A percentile compares a stretch with the other conserved stretches of the same genome.
These are phyloP conservation scores for Anguilla obscura DNA, from an alignment of 2,797 vertebrate species.

Conservation along the genomic window DNA sequence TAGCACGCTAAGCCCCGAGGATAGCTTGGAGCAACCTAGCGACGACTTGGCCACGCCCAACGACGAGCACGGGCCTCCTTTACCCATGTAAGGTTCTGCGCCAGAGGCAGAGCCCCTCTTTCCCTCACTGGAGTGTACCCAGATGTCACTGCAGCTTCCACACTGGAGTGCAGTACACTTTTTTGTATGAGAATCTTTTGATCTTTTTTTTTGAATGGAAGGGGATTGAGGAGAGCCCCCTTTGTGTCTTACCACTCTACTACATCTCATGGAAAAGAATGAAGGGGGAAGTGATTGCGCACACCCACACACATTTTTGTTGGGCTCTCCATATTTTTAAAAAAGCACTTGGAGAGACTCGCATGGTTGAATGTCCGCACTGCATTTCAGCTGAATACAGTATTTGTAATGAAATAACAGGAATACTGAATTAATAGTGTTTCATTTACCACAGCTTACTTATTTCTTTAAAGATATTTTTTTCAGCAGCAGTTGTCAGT, in stretches of 20 bases:
- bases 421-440: constrained; percentile 64
- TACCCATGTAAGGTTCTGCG: constrained; percentile 56
- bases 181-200: constrained; percentile 14
- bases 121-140: constrained; percentile 28
- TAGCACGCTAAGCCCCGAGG: constrained; percentile 73
- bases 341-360: not conserved
- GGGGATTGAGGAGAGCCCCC: not conserved
- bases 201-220: not conserved
- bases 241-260: not conserved
- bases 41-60: constrained; percentile 72
- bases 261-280: not conserved
- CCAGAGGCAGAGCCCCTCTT: constrained; percentile 8
- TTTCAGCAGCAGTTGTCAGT: constrained; percentile 57
- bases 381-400: not conserved
- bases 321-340: not conserved
- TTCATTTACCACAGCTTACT: constrained; percentile 67
- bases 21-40: constrained; percentile 72
- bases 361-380: not conserved
- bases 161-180: constrained; percentile 10
- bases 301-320: not conserved
- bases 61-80: constrained; percentile 68
- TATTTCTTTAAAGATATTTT: constrained; percentile 69
- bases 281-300: not conserved
- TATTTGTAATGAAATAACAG: constrained; percentile 11
- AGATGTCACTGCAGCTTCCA: constrained; percentile 38